Base-by-base conservation (phyloP, 2,888 invertebrate genomes). In the Spisula solida region DNA sequence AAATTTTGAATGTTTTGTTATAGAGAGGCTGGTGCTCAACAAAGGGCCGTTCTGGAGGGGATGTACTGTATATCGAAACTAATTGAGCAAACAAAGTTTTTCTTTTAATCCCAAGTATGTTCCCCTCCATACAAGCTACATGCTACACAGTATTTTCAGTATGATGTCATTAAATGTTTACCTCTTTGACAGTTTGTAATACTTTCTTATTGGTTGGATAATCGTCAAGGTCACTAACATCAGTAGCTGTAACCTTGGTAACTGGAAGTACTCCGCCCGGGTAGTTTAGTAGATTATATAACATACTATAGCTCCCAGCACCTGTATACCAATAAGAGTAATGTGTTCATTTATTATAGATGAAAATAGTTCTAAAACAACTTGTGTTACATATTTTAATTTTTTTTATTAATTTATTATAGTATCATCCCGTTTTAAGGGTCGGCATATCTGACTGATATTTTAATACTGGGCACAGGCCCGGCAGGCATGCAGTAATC, bases 281-380 rank as follows among this genome's bases (percentile, higher is more conserved):
- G 66, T 95, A 96, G 90, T 96, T 94, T 34, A 96, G 87, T 66
- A 96, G 70, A 85, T 96, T 96, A 86, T 94, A 95, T 75, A 95
- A 56, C 41, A 88, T 41, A 10, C 94, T 93, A 89, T 95, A 95
- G 29, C 88, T 85, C 18, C 90, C 92, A 48, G 90, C 92, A 82
- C 88, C 94, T 70, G 75, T 47, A 75, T 55, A 51, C 60, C 34
- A 41, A 25, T 10, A 48, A 60, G 48, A 81, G 29, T 66, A 66
- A 66, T 14, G 29, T 20, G 41, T 41, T 41, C 41, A 41, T 41
- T 41, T 41, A 8, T 41, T 41, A 41, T 41, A 41, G 2, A 41
- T 41, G n/a, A n/a, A n/a, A n/a, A n/a, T n/a, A n/a, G n/a, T n/a
- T n/a, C n/a, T n/a, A n/a, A n/a, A n/a, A n/a, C n/a, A n/a, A n/a